A percentile compares a stretch with the other conserved stretches of the same genome.
Conservation (phyloP, 1,140 invertebrate genomes). For the Eriosoma lanigerum region DNA sequence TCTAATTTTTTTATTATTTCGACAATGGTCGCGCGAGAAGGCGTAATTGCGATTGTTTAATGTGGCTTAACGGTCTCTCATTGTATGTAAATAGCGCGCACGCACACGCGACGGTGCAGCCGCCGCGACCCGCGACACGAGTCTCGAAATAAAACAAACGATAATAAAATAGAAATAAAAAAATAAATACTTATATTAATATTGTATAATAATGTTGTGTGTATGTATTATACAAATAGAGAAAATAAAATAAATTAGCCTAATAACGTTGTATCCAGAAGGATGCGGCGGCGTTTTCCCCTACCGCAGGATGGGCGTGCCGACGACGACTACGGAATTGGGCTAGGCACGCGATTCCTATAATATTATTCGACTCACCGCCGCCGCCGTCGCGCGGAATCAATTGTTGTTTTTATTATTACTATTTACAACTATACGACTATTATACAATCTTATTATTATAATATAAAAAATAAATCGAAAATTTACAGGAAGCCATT, state of each 20-base stretch:
- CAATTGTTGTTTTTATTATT: conserved; percentile 27
- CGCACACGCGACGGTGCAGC: conserved; percentile 6
- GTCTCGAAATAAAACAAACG: conserved; percentile 46
- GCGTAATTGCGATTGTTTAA: conserved; percentile 48
- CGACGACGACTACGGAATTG: conserved; percentile 34
- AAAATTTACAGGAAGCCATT: conserved; percentile 4
- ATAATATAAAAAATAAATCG: not conserved
- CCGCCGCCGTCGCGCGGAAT: conserved; percentile 19
- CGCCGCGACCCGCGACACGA: conserved; percentile 22
- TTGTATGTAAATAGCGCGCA: conserved; percentile 42
- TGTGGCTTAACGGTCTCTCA: conserved; percentile 33
- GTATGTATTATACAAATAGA: not conserved
- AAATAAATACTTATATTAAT: not conserved
- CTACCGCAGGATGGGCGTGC: conserved; percentile 49
- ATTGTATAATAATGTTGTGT: conserved; percentile 1
- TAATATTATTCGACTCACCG: conserved; percentile 8
- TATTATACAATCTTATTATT: no score
- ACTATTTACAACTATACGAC: no score
- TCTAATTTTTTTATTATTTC: not conserved
- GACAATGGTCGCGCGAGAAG: conserved; percentile 23
- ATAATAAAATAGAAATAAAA: conserved; percentile 25
- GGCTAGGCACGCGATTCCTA: conserved; percentile 42
- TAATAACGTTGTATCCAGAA: conserved; percentile 36
- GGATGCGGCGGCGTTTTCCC: conserved; percentile 16
- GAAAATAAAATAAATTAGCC: conserved; percentile 24